phyloP scores from a whole-genome alignment of 2,797 vertebrate species.

The Pyrocephalus nanus region DNA sequence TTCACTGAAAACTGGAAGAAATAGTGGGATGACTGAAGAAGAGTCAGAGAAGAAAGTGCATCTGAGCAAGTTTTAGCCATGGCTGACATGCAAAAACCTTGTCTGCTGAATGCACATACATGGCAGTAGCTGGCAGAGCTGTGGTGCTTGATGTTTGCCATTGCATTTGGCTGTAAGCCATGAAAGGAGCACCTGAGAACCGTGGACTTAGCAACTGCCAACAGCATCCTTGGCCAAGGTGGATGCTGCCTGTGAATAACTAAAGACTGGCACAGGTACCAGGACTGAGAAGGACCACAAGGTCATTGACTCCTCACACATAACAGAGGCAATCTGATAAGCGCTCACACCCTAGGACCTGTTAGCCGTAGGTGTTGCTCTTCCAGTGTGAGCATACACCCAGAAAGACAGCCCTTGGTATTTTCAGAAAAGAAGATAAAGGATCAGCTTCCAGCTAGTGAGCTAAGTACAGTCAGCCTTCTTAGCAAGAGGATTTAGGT shows the following conservation, averaged over 20 bases:
- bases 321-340: not conserved
- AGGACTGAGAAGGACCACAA: not conserved
- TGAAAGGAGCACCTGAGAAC: not conserved
- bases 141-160: fast-evolving
- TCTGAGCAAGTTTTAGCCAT: fast-evolving
- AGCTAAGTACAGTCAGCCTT: not conserved
- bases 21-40: not conserved
- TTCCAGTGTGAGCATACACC: fast-evolving
- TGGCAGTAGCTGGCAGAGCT: not conserved
- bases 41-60: not conserved
- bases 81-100: not conserved
- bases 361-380: not conserved
- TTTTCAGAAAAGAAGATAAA: not conserved
- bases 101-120: fast-evolving
- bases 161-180: not conserved
- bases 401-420: not conserved
- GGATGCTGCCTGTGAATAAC: not conserved
- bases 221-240: not conserved
- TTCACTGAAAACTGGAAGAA: not conserved
- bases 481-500: not conserved
- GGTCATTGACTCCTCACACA: fast-evolving
- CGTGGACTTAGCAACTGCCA: not conserved
- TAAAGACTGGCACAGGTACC: not conserved
- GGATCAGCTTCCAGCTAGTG: not conserved
- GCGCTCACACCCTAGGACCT: not conserved